phyloP scores from a whole-genome alignment of 2,888 invertebrate genomes.

The Hypena proboscidalis region DNA sequence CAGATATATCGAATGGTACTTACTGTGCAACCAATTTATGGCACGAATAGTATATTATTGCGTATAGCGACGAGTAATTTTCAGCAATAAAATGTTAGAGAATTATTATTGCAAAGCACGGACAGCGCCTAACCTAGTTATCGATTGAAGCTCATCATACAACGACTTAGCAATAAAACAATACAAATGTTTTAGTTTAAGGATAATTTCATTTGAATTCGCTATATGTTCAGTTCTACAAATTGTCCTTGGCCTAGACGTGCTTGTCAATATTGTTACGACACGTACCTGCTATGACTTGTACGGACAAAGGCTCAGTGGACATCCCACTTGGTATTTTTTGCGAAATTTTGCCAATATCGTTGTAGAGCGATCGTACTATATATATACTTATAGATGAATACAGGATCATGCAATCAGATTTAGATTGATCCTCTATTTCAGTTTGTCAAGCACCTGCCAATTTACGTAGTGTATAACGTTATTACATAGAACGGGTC shows the following conservation, averaged over 20 bases:
- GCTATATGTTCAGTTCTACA: slow-evolving; percentile 34
- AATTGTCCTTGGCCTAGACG: slow-evolving; percentile 33
- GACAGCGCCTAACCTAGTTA: slow-evolving; percentile 33
- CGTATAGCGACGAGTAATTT: slow-evolving; percentile 10
- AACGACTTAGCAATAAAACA: slow-evolving; percentile 31
- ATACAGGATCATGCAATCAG: too few relatives aligned
- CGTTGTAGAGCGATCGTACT: too few relatives aligned
- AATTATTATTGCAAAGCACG: slow-evolving; percentile 17
- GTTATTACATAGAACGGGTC: too few relatives aligned
- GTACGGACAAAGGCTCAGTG: too few relatives aligned
- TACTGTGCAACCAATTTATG: slow-evolving; percentile 7
- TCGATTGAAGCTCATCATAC: slow-evolving; percentile 36
- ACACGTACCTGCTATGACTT: neutral
- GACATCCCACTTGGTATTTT: neutral
- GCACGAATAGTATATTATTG: slow-evolving; percentile 5
- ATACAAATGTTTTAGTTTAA: slow-evolving; percentile 26
- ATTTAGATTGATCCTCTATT: too few relatives aligned
- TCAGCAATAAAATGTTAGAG: slow-evolving; percentile 21
- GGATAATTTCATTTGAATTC: slow-evolving; percentile 20
- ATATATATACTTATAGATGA: too few relatives aligned
- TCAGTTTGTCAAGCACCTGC: too few relatives aligned
- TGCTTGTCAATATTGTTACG: slow-evolving; percentile 5
- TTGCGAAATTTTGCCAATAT: too few relatives aligned
- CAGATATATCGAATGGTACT: neutral
- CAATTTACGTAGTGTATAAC: too few relatives aligned